Percentiles rank a stretch among this genome's conserved stretches.
Conservation (phyloP, 2,113 vertebrate genomes). For the Colinus virginianus region DNA sequence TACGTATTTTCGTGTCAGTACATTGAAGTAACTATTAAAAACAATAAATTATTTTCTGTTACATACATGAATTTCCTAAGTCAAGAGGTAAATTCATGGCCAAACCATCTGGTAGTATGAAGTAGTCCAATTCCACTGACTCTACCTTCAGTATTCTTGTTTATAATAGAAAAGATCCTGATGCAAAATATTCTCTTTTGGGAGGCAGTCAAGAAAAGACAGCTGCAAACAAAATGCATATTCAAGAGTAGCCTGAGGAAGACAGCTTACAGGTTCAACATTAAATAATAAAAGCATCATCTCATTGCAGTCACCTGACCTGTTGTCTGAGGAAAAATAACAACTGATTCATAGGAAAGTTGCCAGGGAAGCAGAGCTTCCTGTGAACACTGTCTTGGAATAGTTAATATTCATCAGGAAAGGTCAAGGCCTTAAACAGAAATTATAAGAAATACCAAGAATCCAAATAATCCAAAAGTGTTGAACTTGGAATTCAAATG, state of each 20-base stretch:
- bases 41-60: not conserved
- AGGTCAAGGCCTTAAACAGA: not conserved
- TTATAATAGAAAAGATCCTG: not conserved
- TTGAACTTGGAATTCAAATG: not conserved
- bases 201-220: not conserved
- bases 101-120: not conserved
- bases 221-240: not conserved
- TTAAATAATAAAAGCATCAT: not conserved
- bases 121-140: not conserved
- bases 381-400: not conserved
- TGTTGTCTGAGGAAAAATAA: not conserved
- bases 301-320: not conserved
- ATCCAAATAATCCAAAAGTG: not conserved
- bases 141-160: not conserved
- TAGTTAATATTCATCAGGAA: conserved; percentile 1
- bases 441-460: not conserved
- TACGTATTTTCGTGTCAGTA: not conserved
- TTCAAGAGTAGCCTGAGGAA: not conserved
- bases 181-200: not conserved
- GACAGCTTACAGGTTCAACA: not conserved
- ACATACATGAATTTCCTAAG: not conserved
- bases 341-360: not conserved
- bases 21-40: not conserved
- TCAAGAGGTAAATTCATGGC: not conserved
- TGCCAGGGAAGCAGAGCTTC: not conserved